Evolutionary conservation across 2,888 invertebrate genomes (phyloP).

Genomic region (Meliscaeva auricollis): DNA sequence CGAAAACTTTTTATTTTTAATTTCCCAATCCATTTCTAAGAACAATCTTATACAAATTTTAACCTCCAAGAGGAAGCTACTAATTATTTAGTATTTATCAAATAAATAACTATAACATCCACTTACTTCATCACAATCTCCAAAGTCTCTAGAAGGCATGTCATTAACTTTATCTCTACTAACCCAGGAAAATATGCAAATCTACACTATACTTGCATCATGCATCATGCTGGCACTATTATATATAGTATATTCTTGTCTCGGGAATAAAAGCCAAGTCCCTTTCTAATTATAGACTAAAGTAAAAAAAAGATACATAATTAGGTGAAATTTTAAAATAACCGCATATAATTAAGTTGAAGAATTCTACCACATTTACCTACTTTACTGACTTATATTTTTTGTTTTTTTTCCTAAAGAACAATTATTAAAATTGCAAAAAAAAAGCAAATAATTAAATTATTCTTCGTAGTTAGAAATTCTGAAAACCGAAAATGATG

Average conservation of each 20-base stretch:
- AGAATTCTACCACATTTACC: conserved; percentile 2
- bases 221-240: not conserved
- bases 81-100: no score
- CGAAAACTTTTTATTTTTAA: no score
- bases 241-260: not conserved
- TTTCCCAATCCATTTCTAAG: no score
- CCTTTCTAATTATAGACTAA: conserved; percentile 27
- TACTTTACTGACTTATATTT: not conserved
- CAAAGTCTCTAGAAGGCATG: no score
- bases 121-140: no score
- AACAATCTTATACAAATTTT: no score
- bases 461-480: not conserved
- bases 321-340: conserved; percentile 26
- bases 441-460: not conserved
- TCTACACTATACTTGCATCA: conserved; percentile 5
- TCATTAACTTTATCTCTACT: conserved; percentile 4
- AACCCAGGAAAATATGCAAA: not conserved
- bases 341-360: not conserved
- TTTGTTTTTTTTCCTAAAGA: no score
- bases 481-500: not conserved
- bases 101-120: no score
- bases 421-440: not conserved
- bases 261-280: not conserved
- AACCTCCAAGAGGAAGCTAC: no score
- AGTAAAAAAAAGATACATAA: not conserved